Evolutionary conservation across 2,888 invertebrate genomes (phyloP), one percentile per base, ranked within the genome.

Genomic region (Darwinula stevensoni): DNA sequence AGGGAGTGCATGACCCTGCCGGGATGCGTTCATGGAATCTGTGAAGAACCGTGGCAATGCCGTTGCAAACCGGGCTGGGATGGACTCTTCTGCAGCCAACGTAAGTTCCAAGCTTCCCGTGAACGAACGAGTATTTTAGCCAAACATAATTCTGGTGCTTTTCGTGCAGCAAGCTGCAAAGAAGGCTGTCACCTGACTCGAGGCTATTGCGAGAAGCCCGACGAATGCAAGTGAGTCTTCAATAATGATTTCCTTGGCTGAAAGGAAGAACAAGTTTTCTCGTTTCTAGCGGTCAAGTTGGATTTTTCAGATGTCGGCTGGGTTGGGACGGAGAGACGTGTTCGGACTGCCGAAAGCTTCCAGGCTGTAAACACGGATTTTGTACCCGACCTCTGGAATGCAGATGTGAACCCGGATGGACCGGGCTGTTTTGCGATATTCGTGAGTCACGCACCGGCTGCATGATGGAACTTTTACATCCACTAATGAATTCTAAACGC

Each of bases 331-430:
- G 86, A 1, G 62, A 65, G 28, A 68, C 65, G 9, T 88, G 88
- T 50, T 65, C 69, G 41, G 65, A 75, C 38, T 86, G 84, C 49
- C 70, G 78, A 46, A 66, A 72, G 3, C 56, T 84, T 43, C 84
- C 86, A 0, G 82, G 82, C 39, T 88, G 86, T 51, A 67, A 70
- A 43, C 73, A 80, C 45, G 86, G 88, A 6, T 73, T 66, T 45
- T 88, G 86, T 50, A 66, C 68, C 40, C 71, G 75, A 47, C 80
- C 84, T 3, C 60, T 80, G 22, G 76, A 86, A 50, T 88, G 88
- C 55, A 70, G 69, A 47, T 88, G 88, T 48, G 54, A 67, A 33
- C 69, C 74, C 3, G 86, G 86, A n/a, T 88, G 72, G 61, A 78
- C 75, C 9, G 86, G 86, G 35, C 43, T 52, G 29, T 52, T 50